A percentile compares a stretch with the other conserved stretches of the same genome.
Evolutionary conservation across 2,888 invertebrate species (phyloP).

Genomic region (Catocala sponsa): DNA sequence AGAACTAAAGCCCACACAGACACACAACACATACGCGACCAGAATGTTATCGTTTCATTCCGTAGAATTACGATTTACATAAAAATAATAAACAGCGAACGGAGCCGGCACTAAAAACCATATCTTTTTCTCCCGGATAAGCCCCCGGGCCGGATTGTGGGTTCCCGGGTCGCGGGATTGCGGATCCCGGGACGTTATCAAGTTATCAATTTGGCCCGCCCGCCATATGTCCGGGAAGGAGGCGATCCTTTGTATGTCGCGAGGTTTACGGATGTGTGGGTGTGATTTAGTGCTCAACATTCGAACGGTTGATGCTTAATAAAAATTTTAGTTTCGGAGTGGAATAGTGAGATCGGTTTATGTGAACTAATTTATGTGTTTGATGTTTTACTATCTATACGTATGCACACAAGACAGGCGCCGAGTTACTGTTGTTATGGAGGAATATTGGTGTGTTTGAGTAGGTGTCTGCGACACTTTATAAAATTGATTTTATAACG

Average conservation of each 20-base stretch:
- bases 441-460: too few relatives aligned
- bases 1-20: conserved; percentile 26
- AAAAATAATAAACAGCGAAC: conserved; percentile 61
- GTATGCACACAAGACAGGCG: too few relatives aligned
- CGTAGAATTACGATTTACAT: conserved; percentile 72
- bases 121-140: conserved; percentile 62
- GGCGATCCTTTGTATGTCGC: conserved; percentile 26
- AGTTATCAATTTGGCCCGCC: conserved; percentile 80
- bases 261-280: conserved; percentile 25
- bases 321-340: conserved; percentile 9
- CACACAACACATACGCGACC: conserved; percentile 41
- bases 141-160: conserved; percentile 59
- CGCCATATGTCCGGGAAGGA: conserved; percentile 47
- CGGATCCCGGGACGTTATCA: conserved; percentile 70
- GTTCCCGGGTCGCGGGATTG: conserved; percentile 55
- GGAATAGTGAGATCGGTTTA: not conserved
- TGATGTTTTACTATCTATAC: not conserved
- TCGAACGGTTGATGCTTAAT: not conserved
- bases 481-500: too few relatives aligned
- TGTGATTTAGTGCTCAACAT: conserved; percentile 22
- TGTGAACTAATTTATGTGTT: not conserved
- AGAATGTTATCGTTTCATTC: conserved; percentile 72
- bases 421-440: too few relatives aligned
- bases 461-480: too few relatives aligned
- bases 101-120: conserved; percentile 54